Percentiles rank a stretch among this genome's conserved stretches.
Evolutionary conservation across 2,113 vertebrate genomes (phyloP).

Genomic region (Isurus oxyrinchus): DNA sequence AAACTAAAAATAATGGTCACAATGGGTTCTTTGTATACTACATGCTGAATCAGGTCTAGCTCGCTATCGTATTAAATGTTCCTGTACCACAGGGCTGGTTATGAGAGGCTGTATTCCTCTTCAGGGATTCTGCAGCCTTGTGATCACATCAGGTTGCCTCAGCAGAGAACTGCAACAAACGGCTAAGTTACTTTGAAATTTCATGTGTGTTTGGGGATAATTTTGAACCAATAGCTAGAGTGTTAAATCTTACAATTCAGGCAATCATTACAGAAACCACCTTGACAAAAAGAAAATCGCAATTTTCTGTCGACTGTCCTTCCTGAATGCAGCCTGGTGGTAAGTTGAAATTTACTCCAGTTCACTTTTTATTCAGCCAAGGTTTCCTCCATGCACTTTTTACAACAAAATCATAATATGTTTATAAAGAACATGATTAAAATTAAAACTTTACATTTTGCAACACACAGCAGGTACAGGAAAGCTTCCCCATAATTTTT

Average conservation of each 20-base stretch:
- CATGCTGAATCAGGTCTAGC: not conserved
- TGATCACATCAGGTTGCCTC: not conserved
- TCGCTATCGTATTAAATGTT: not conserved
- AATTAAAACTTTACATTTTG: too few species aligned
- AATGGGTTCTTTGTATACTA: not conserved
- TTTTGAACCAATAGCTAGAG: not conserved
- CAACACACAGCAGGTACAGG: not conserved
- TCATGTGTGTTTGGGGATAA: not conserved
- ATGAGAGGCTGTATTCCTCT: not conserved
- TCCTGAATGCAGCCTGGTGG: not conserved
- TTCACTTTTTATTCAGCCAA: not conserved
- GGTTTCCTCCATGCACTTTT: not conserved
- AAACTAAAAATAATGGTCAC: not conserved
- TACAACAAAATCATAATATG: not conserved
- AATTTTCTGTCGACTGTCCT: not conserved
- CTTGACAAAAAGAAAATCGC: not conserved
- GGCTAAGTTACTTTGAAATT: not conserved
- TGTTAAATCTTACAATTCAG: not conserved
- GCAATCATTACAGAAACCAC: not conserved
- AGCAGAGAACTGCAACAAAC: not conserved
- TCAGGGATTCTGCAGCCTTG: not conserved
- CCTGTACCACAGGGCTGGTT: not conserved
- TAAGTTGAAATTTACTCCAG: not conserved
- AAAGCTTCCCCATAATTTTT: not conserved
- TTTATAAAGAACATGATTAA: too few species aligned